phyloP scores from a whole-genome alignment of 2,113 vertebrate species.

The Myotis lucifugus region DNA sequence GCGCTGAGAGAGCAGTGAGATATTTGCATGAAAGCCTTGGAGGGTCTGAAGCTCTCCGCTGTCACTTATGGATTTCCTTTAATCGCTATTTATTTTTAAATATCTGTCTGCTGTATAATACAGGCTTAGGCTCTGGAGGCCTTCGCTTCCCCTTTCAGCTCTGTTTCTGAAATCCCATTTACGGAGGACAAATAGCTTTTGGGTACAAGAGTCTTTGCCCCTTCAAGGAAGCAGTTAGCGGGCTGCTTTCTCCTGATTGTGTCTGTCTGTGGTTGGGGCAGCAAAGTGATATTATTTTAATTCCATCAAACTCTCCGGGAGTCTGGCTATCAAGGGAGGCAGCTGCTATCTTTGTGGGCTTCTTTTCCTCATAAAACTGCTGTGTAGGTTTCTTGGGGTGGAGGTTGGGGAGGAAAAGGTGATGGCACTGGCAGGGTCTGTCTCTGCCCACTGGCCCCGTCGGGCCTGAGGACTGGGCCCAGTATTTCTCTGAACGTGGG shows the following conservation, averaged over 20 bases:
- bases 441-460: background rate
- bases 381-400: background rate
- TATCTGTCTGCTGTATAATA: conserved; percentile 65
- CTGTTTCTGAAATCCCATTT: conserved; percentile 68
- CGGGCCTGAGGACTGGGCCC: background rate
- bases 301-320: conserved; percentile 61
- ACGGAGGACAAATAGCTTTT: conserved; percentile 72
- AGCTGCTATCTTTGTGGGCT: conserved; percentile 5
- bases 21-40: conserved; percentile 67
- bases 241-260: background rate
- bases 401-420: background rate
- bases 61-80: conserved; percentile 33
- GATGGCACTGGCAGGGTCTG: background rate
- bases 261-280: conserved; percentile 6
- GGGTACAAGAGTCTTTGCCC: conserved; percentile 59
- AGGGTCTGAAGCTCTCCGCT: conserved; percentile 39
- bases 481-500: conserved; percentile 39
- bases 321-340: background rate
- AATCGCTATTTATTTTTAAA: conserved; percentile 68
- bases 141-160: conserved; percentile 22
- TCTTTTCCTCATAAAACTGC: background rate
- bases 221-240: conserved; percentile 61
- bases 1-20: background rate
- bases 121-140: background rate
- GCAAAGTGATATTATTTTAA: conserved; percentile 66